These are phyloP conservation scores for Psittacara wagleri DNA, from an alignment of 2,113 vertebrate genomes.

Conservation along the genomic window DNA sequence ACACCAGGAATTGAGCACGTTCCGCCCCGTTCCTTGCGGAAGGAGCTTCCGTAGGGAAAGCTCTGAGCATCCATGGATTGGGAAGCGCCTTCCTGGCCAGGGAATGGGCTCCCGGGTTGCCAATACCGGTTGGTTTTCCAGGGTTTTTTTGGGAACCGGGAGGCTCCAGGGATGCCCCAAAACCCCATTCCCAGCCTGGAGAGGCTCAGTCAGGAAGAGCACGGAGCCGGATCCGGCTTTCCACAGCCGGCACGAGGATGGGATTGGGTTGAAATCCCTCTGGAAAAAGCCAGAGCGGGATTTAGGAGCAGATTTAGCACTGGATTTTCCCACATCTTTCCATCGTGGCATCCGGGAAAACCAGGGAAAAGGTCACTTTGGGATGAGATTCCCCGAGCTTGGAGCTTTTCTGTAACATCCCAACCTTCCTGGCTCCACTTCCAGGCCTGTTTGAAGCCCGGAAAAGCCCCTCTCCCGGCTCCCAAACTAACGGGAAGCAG, in stretches of 20 bases:
- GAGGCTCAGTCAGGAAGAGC: rapidly evolving
- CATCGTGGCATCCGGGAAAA: rapidly evolving
- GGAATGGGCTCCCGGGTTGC: background rate
- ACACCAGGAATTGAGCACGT: background rate
- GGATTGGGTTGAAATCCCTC: background rate
- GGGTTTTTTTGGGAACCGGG: rapidly evolving
- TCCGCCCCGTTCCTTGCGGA: background rate
- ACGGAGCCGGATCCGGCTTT: rapidly evolving
- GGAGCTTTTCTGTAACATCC: rapidly evolving
- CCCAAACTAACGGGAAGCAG: background rate
- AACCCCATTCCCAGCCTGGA: rapidly evolving
- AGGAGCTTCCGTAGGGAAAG: background rate
- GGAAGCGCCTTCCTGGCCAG: rapidly evolving
- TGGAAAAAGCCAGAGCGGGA: background rate
- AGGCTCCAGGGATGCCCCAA: background rate
- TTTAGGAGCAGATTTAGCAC: rapidly evolving
- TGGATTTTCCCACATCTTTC: rapidly evolving
- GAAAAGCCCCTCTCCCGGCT: background rate
- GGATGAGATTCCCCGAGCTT: rapidly evolving
- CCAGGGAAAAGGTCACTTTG: rapidly evolving
- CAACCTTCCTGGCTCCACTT: rapidly evolving
- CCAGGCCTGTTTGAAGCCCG: background rate
- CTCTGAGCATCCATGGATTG: rapidly evolving
- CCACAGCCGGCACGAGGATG: background rate
- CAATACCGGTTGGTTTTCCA: rapidly evolving